Conservation (phyloP, 2,888 invertebrate genomes). For the Sesia bembeciformis region DNA sequence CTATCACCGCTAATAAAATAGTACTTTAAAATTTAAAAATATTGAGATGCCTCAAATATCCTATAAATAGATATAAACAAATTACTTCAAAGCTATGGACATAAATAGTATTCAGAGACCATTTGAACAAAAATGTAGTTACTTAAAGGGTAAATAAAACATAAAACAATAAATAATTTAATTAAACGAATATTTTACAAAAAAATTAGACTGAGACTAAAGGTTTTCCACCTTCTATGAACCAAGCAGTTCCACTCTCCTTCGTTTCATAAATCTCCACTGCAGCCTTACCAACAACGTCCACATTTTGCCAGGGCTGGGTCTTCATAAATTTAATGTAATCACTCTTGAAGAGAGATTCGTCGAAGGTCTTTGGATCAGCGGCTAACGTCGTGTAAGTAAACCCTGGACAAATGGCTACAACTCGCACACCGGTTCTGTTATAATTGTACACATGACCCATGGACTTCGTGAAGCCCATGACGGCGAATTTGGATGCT, state of each 20-base stretch:
- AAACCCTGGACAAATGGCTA: constrained; percentile 62
- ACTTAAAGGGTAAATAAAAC: no score
- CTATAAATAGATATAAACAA: no score
- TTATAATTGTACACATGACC: constrained; percentile 44
- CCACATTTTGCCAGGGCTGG: not conserved
- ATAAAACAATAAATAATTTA: no score
- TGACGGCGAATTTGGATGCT: constrained; percentile 67
- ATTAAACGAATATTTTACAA: no score
- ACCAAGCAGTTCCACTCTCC: constrained; percentile 47
- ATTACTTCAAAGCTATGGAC: no score
- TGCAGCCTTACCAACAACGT: constrained; percentile 1
- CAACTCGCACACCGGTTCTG: constrained; percentile 53
- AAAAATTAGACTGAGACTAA: constrained; percentile 22
- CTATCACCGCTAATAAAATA: no score
- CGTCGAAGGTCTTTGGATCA: not conserved
- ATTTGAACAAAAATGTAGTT: no score
- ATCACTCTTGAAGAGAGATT: constrained; percentile 6
- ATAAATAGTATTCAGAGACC: no score
- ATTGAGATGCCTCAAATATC: no score
- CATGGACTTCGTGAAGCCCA: constrained; percentile 56
- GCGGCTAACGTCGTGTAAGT: constrained; percentile 39
- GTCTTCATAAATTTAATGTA: constrained; percentile 4
- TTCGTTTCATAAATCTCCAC: constrained; percentile 15
- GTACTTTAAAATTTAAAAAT: no score
- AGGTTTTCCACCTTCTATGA: constrained; percentile 31